phyloP scores from a whole-genome alignment of 2,888 invertebrate species.

The Plebejus anna region DNA sequence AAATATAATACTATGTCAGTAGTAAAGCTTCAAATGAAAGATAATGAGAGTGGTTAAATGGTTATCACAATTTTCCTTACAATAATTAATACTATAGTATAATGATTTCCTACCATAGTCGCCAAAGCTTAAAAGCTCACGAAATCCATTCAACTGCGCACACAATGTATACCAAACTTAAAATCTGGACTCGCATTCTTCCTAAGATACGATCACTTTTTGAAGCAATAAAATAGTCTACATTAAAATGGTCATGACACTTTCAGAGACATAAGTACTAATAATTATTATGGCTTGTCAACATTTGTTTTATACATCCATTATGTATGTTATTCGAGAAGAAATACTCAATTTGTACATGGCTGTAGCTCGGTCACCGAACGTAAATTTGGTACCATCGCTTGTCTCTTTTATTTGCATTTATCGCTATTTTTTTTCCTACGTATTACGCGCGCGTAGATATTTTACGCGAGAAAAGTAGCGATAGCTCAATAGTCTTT shows the following conservation, averaged over 20 bases:
- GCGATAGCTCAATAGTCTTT: too few relatives aligned
- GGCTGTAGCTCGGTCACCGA: neutral
- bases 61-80: constrained; percentile 16
- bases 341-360: neutral
- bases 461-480: too few relatives aligned
- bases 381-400: neutral
- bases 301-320: neutral
- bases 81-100: constrained; percentile 11
- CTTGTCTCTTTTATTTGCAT: neutral
- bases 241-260: neutral
- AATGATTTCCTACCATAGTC: constrained; percentile 1
- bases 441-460: too few relatives aligned
- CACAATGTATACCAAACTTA: neutral
- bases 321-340: constrained; percentile 1
- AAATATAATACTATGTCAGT: neutral
- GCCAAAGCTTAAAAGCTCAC: constrained; percentile 7
- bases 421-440: too few relatives aligned
- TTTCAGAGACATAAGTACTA: neutral
- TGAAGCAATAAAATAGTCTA: neutral
- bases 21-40: neutral
- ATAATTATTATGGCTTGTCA: neutral
- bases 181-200: neutral
- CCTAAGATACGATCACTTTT: neutral
- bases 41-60: constrained; percentile 6
- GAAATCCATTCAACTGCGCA: constrained; percentile 31